Percentiles rank a stretch among this genome's conserved stretches.
phyloP scores from a whole-genome alignment of 1,140 invertebrate genomes.

The Adelges cooleyi region DNA sequence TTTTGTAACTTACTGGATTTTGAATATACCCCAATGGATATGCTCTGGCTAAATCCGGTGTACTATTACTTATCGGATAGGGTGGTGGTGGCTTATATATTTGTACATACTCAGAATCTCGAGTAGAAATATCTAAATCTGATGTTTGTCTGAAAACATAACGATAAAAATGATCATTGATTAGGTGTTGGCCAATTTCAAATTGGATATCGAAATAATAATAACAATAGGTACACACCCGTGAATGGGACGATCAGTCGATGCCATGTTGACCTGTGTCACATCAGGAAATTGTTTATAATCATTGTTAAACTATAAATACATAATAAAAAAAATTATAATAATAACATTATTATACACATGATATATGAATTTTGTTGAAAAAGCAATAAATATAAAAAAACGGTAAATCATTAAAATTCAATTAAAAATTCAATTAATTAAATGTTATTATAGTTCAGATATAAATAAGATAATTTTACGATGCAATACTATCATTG shows the following conservation, averaged over 20 bases:
- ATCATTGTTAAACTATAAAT: conserved; percentile 14
- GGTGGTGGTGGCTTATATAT: conserved; percentile 72
- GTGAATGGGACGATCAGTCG: conserved; percentile 1
- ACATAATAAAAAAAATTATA: neutral
- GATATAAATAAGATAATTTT: too few relatives aligned
- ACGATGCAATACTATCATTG: too few relatives aligned
- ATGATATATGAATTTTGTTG: neutral
- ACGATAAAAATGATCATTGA: too few relatives aligned
- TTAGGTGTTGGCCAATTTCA: too few relatives aligned
- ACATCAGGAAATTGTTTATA: conserved; percentile 28
- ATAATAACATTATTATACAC: neutral
- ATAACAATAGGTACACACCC: conserved; percentile 22
- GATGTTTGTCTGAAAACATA: conserved; percentile 33
- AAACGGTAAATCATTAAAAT: too few relatives aligned
- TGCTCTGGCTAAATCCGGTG: conserved; percentile 57
- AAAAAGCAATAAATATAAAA: neutral
- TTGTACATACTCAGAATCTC: neutral
- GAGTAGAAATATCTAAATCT: conserved; percentile 30
- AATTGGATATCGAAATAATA: neutral
- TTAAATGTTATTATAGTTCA: too few relatives aligned
- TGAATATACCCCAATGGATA: conserved; percentile 13
- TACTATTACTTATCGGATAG: conserved; percentile 66
- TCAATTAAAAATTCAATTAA: too few relatives aligned
- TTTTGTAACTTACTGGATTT: conserved; percentile 7
- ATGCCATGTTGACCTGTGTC: conserved; percentile 5